These are phyloP conservation scores for Xiphophorus birchmanni DNA, from an alignment of 2,797 vertebrate genomes.

Conservation along the genomic window DNA sequence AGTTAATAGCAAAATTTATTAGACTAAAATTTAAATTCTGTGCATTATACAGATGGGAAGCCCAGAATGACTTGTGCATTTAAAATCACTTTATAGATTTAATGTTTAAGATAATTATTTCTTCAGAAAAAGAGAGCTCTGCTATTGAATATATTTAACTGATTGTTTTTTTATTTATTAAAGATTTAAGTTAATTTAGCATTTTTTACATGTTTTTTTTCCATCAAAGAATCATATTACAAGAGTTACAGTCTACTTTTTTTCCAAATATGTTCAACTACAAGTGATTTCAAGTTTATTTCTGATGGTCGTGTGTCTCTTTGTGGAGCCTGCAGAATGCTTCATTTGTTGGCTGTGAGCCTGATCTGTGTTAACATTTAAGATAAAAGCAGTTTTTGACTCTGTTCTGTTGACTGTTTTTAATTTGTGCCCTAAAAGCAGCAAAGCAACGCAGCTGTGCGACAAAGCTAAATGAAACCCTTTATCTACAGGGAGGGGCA, in stretches of 20 bases:
- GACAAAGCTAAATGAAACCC: conserved; percentile 56
- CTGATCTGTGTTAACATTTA: conserved; percentile 19
- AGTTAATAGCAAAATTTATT: background rate
- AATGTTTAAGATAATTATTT: background rate
- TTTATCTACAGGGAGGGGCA: conserved; percentile 66
- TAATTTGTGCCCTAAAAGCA: background rate
- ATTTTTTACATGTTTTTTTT: conserved; percentile 2
- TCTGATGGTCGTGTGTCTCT: conserved; percentile 3
- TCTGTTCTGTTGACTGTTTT: conserved; percentile 17
- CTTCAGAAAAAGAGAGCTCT: background rate
- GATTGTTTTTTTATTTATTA: background rate
- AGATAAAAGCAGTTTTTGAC: conserved; percentile 26
- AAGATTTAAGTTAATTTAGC: background rate
- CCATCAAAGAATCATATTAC: background rate
- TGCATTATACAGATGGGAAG: background rate
- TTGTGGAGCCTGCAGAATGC: conserved; percentile 11
- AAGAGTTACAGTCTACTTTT: conserved; percentile 29
- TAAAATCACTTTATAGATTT: background rate
- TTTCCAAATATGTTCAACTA: conserved; percentile 13
- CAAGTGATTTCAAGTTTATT: conserved; percentile 29
- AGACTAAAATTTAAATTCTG: background rate
- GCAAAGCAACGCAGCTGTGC: conserved; percentile 61
- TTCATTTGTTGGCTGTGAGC: conserved; percentile 7
- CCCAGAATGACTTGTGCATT: background rate
- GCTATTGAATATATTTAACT: background rate